Percentiles rank a stretch among this genome's conserved stretches.
Conservation (phyloP, 2,113 vertebrate genomes). For the Pseudonaja textilis region DNA sequence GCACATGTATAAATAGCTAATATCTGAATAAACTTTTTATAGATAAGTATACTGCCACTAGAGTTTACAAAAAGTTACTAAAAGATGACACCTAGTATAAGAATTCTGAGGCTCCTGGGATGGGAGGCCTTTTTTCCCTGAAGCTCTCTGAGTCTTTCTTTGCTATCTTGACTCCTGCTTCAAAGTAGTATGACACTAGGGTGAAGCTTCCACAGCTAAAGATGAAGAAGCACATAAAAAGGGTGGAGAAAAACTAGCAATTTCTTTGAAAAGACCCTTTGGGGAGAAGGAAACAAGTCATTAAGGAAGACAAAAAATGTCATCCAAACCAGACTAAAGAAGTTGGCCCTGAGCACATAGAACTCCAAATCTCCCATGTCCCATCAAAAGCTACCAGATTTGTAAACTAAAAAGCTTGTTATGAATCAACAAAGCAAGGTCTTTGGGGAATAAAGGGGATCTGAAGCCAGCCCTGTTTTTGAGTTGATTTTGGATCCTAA, state of each 20-base stretch:
- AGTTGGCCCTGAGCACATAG: not conserved
- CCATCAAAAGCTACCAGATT: not conserved
- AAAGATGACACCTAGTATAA: not conserved
- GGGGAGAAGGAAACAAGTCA: not conserved
- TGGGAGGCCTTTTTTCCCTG: not conserved
- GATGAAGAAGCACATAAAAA: not conserved
- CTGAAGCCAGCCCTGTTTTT: not conserved
- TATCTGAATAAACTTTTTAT: not conserved
- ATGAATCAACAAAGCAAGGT: not conserved
- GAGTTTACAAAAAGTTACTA: not conserved
- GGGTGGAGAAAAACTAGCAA: not conserved
- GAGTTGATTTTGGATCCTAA: not conserved
- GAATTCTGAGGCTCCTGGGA: not conserved
- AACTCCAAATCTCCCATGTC: not conserved
- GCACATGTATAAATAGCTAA: not conserved
- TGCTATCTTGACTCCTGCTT: not conserved
- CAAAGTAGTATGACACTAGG: not conserved
- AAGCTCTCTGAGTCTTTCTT: not conserved
- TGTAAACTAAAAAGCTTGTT: not conserved
- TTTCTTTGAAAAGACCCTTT: not conserved
- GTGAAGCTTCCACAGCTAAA: no score
- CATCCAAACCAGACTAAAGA: not conserved
- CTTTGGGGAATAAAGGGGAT: not conserved
- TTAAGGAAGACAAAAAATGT: not conserved
- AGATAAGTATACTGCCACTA: not conserved